phyloP scores from a whole-genome alignment of 2,888 invertebrate genomes.

The Trichogramma dendrolimi region DNA sequence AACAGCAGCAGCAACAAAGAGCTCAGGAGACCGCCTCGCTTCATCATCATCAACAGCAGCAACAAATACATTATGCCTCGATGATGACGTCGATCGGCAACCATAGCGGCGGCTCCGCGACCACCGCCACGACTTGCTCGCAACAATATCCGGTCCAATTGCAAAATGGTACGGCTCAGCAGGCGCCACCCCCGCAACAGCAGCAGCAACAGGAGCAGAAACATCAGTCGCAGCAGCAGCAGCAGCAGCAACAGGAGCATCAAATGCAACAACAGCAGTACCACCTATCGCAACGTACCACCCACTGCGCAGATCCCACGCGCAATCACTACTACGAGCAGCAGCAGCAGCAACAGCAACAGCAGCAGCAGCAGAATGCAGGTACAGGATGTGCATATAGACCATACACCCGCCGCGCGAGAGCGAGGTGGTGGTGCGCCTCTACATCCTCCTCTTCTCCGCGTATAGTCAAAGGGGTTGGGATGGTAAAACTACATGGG shows the following conservation, averaged over 20 bases:
- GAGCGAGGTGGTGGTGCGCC: no score
- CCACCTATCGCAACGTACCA: constrained; percentile 28
- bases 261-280: constrained; percentile 34
- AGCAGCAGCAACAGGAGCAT: constrained; percentile 28
- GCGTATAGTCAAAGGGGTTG: no score
- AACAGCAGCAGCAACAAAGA: constrained; percentile 15
- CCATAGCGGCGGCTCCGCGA: constrained; percentile 2
- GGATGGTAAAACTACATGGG: no score
- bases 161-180: constrained; percentile 30
- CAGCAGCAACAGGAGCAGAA: constrained; percentile 38
- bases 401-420: no score
- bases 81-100: neutral
- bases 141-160: constrained; percentile 41
- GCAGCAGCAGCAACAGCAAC: neutral
- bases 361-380: neutral
- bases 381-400: neutral
- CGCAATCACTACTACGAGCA: constrained; percentile 20
- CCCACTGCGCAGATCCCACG: constrained; percentile 26
- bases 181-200: constrained; percentile 40
- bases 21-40: neutral
- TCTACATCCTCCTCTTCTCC: no score
- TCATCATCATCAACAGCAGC: constrained; percentile 28
- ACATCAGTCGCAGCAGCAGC: constrained; percentile 27
- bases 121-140: constrained; percentile 14
- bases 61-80: constrained; percentile 8